phyloP scores from a whole-genome alignment of 2,888 invertebrate genomes.

The Leptarthrus brevirostris region DNA sequence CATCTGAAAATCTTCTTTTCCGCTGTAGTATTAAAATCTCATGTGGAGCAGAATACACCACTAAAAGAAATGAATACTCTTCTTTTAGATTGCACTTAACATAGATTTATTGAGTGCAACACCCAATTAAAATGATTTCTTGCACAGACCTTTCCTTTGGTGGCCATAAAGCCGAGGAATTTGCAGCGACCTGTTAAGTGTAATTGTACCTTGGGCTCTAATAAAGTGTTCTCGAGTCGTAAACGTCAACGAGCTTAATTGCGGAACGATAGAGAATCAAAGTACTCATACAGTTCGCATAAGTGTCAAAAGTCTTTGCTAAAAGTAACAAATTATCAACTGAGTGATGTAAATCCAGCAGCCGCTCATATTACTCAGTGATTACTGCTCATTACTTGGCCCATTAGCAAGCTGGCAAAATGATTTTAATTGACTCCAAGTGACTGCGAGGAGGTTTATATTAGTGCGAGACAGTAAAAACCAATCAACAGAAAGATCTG shows the following conservation, averaged over 20 bases:
- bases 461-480: slow-evolving; percentile 29
- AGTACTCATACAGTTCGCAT: slow-evolving; percentile 34
- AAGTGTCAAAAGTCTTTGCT: slow-evolving; percentile 40
- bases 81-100: neutral
- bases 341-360: slow-evolving; percentile 42
- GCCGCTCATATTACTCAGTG: slow-evolving; percentile 27
- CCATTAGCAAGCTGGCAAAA: slow-evolving; percentile 44
- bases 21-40: too few species aligned
- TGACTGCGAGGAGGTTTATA: slow-evolving; percentile 32
- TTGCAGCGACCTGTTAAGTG: neutral
- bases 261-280: slow-evolving; percentile 35
- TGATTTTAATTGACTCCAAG: slow-evolving; percentile 47
- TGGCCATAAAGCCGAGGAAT: neutral
- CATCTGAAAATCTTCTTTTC: too few species aligned
- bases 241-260: slow-evolving; percentile 33
- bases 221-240: slow-evolving; percentile 40
- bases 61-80: too few species aligned
- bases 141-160: slow-evolving; percentile 5
- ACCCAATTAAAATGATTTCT: slow-evolving; percentile 30
- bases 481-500: slow-evolving; percentile 10
- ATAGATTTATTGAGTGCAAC: neutral
- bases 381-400: slow-evolving; percentile 48
- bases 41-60: too few species aligned
- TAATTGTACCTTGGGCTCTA: slow-evolving; percentile 36
- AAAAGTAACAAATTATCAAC: slow-evolving; percentile 43